A percentile compares a stretch with the other conserved stretches of the same genome.
Conservation (phyloP, 2,888 invertebrate genomes). For the Harpalus rufipes region DNA sequence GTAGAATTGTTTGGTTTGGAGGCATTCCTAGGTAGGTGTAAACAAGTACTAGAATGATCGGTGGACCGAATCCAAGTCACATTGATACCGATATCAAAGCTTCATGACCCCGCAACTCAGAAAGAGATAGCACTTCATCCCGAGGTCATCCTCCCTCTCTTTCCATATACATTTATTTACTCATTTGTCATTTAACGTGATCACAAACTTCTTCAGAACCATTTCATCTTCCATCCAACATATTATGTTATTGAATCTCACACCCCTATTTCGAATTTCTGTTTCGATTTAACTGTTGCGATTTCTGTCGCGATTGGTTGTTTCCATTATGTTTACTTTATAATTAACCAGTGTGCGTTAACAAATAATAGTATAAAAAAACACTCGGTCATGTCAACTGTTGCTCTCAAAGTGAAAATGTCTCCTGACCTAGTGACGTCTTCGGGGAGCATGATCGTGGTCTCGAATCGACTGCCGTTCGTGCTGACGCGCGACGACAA, state of each 20-base stretch:
- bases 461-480: slow-evolving; percentile 94
- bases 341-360: slow-evolving; percentile 57
- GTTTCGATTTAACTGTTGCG: background rate
- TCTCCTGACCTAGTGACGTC: slow-evolving; percentile 75
- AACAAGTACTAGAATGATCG: slow-evolving; percentile 46
- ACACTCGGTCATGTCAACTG: background rate
- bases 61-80: slow-evolving; percentile 57
- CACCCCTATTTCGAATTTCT: background rate
- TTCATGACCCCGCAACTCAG: slow-evolving; percentile 45
- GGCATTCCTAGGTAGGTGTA: slow-evolving; percentile 37
- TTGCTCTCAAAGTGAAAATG: slow-evolving; percentile 44
- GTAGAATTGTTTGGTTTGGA: background rate
- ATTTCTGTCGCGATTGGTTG: slow-evolving; percentile 18
- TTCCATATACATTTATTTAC: slow-evolving; percentile 48
- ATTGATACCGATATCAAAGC: slow-evolving; percentile 31
- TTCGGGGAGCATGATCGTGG: slow-evolving; percentile 90
- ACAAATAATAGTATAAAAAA: slow-evolving; percentile 36
- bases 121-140: slow-evolving; percentile 41
- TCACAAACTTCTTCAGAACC: slow-evolving; percentile 40
- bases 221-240: slow-evolving; percentile 13
- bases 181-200: slow-evolving; percentile 59
- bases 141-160: slow-evolving; percentile 52
- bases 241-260: background rate
- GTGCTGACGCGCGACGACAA: slow-evolving; percentile 87
- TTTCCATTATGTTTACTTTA: slow-evolving; percentile 58